Percentiles rank a stretch among this genome's conserved stretches.
phyloP scores from a whole-genome alignment of 2,113 vertebrate genomes.

The Osmerus mordax region DNA sequence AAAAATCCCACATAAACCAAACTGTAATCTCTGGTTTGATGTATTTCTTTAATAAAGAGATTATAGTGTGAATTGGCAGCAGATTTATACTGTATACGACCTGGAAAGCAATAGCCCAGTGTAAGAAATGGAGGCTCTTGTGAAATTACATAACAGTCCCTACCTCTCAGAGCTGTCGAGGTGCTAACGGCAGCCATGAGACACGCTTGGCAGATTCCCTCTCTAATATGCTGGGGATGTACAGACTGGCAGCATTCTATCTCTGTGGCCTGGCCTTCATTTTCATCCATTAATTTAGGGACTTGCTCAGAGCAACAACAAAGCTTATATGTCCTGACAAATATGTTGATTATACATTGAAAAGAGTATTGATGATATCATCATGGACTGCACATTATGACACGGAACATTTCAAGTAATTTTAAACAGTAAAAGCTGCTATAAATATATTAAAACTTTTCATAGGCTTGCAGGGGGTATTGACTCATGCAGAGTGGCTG shows the following conservation, averaged over 20 bases:
- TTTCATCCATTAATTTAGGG: constrained; percentile 13
- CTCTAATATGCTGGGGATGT: constrained; percentile 59
- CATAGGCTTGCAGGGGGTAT: not conserved
- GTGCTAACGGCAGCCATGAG: constrained; percentile 57
- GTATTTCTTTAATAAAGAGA: not conserved
- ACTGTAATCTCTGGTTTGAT: not conserved
- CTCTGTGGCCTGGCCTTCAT: constrained; percentile 29
- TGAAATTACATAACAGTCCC: constrained; percentile 59
- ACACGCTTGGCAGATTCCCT: constrained; percentile 52
- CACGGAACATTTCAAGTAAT: no score
- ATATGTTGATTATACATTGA: no score
- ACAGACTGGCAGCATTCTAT: constrained; percentile 47
- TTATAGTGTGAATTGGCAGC: constrained; percentile 19
- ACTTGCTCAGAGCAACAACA: constrained; percentile 4
- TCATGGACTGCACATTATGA: no score
- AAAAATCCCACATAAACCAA: constrained; percentile 18
- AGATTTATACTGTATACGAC: constrained; percentile 19
- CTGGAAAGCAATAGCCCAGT: constrained; percentile 21
- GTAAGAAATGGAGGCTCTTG: constrained; percentile 38
- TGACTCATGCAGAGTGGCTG: not conserved
- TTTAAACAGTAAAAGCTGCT: no score
- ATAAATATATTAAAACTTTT: no score
- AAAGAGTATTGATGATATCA: no score
- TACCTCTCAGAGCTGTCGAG: constrained; percentile 50
- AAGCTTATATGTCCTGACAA: no score